Percentiles rank a stretch among this genome's conserved stretches.
phyloP scores from a whole-genome alignment of 2,113 vertebrate genomes.

The Monarcha castaneiventris region DNA sequence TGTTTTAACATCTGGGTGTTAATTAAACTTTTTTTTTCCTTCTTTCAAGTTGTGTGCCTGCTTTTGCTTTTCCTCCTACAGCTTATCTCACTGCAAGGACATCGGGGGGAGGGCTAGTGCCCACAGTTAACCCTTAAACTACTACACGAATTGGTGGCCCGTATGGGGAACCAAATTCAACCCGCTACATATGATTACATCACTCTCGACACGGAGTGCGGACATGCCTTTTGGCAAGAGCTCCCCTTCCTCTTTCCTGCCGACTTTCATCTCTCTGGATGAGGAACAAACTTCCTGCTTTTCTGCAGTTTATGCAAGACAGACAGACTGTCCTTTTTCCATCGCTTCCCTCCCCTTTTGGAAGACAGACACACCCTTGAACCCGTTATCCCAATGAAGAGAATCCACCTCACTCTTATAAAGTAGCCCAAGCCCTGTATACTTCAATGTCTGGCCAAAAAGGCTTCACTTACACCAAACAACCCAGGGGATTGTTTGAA shows the following conservation, averaged over 20 bases:
- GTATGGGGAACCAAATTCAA: too few relatives aligned
- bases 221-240: neutral
- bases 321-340: neutral
- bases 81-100: too few relatives aligned
- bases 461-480: neutral
- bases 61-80: too few relatives aligned
- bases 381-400: neutral
- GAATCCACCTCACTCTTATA: neutral
- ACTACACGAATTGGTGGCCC: too few relatives aligned
- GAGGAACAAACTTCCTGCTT: neutral
- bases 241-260: neutral
- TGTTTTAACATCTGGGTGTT: too few relatives aligned
- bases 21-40: too few relatives aligned
- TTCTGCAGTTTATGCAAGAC: neutral
- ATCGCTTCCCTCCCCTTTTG: neutral
- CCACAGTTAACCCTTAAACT: too few relatives aligned
- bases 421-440: neutral
- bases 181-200: neutral
- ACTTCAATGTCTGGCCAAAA: neutral
- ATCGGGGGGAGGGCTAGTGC: too few relatives aligned
- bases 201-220: fast-evolving
- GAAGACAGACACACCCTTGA: too few relatives aligned
- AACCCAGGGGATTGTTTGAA: neutral
- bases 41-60: too few relatives aligned
- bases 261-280: neutral